A percentile compares a stretch with the other conserved stretches of the same genome.
Evolutionary conservation across 2,113 vertebrate species (phyloP).

Genomic region (Lycocorax pyrrhopterus): DNA sequence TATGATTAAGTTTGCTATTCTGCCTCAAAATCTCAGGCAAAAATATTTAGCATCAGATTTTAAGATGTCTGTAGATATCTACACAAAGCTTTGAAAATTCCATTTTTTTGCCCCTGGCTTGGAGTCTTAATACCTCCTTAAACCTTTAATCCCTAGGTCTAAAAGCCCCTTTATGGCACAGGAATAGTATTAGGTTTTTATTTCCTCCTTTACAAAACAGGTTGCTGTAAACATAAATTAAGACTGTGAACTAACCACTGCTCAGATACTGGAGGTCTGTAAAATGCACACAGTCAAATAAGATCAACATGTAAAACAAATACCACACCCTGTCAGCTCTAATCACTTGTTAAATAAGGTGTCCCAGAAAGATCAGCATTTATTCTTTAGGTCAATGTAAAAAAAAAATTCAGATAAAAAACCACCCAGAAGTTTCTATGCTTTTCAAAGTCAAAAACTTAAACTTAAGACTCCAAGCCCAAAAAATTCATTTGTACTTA

Average conservation of each 20-base stretch:
- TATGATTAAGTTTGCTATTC: neutral
- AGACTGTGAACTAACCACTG: neutral
- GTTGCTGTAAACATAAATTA: neutral
- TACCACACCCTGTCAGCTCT: neutral
- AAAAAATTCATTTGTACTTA: neutral
- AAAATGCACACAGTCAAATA: neutral
- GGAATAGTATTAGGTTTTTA: neutral
- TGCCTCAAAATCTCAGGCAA: neutral
- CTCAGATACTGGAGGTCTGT: neutral
- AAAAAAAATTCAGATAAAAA: neutral
- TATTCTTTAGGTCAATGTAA: neutral
- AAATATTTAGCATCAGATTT: neutral
- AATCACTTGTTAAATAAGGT: neutral
- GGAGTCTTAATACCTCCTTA: neutral
- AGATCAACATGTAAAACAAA: neutral
- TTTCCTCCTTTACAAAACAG: neutral
- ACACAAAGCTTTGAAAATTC: neutral
- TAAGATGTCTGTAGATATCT: neutral
- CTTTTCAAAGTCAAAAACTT: neutral
- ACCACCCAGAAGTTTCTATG: neutral
- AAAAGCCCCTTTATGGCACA: neutral
- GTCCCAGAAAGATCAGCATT: neutral
- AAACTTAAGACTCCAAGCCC: neutral
- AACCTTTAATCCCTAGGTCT: neutral
- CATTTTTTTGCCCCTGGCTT: neutral